Base-by-base conservation (phyloP, 1,140 invertebrate species). In the Micrasema longulum region DNA sequence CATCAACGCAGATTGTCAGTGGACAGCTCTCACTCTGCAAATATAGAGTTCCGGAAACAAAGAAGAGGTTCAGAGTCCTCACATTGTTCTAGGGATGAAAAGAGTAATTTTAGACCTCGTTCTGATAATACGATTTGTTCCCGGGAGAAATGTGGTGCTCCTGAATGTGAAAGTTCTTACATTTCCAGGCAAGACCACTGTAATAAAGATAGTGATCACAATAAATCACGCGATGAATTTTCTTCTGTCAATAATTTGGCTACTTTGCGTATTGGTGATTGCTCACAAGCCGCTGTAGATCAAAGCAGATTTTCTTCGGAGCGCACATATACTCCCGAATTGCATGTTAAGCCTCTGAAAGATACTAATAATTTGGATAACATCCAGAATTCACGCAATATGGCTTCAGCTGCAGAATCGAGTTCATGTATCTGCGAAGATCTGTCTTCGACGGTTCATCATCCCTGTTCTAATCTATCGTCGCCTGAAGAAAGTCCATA, bases 401-500 rank as follows among this genome's bases (percentile, higher is more conserved):
- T 26, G 20, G 47, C 22, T 14, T 6, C 45, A 36, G 47, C 16
- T 18, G 50, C 23, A 14, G 41, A 53, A 20, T 35, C 43, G 12
- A 35, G 14, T 57, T 36, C 57, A 14, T 73, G 74, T 35, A 73
- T 47, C 31, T 76, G 74, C 64, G 74, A 76, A 55, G 45, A 76
- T 47, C 70, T 76, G 50, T 76, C 74, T 7, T 66, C 71, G 9
- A 72, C 60, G 5, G 62, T 73, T 3, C 71, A 70, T 6, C 50
- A 71, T 43, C 63, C 71, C 23, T 73, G 68, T 53, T 50, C 67
- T 14, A 50, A 48, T 22, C 12, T 22, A 81, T 20, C 80, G 81
- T 23, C 43, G 9, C 80, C 82, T 3, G 80, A 80, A 10, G 83
- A 86, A 76, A 84, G 82, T 74, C 81, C 83, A 9, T 85, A 85